A percentile compares a stretch with the other conserved stretches of the same genome.
These are phyloP conservation scores for Ecliptopera silaceata DNA, from an alignment of 2,888 invertebrate genomes.

Conservation along the genomic window DNA sequence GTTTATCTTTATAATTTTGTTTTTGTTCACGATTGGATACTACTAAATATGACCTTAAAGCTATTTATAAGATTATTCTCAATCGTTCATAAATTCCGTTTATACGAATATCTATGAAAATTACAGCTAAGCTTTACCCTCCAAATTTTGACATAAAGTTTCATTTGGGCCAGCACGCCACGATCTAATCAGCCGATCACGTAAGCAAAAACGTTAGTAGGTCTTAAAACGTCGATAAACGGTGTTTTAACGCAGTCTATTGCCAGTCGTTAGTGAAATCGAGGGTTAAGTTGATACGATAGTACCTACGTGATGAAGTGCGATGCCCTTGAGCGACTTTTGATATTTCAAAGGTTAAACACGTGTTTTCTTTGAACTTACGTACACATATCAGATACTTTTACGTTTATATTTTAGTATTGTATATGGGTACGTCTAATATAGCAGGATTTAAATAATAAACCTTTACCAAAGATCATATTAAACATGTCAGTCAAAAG, in stretches of 20 bases:
- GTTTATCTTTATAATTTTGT: neutral
- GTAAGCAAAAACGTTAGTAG: slow-evolving; percentile 27
- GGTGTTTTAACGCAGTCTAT: slow-evolving; percentile 24
- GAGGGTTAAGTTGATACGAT: slow-evolving; percentile 27
- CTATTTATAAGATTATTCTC: neutral
- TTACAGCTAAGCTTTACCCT: slow-evolving; percentile 3
- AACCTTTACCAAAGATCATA: too few species aligned
- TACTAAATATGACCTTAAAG: neutral
- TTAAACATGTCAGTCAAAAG: neutral
- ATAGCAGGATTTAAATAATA: too few species aligned
- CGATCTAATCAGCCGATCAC: slow-evolving; percentile 28
- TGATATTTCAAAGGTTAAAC: neutral
- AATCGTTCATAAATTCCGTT: neutral
- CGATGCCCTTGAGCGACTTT: slow-evolving; percentile 8
- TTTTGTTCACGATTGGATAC: too few species aligned
- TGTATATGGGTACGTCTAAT: too few species aligned
- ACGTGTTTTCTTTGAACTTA: neutral
- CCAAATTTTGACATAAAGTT: slow-evolving; percentile 18
- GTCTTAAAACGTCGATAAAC: slow-evolving; percentile 27
- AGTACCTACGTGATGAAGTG: slow-evolving; percentile 15
- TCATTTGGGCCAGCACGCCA: slow-evolving; percentile 25
- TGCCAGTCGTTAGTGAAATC: slow-evolving; percentile 26
- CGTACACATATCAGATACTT: too few species aligned
- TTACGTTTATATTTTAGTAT: too few species aligned
- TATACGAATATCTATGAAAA: neutral